Percentiles rank a stretch among this genome's conserved stretches.
These are phyloP conservation scores for Chymomyza fuscimana DNA, from an alignment of 2,888 invertebrate genomes.

Conservation along the genomic window DNA sequence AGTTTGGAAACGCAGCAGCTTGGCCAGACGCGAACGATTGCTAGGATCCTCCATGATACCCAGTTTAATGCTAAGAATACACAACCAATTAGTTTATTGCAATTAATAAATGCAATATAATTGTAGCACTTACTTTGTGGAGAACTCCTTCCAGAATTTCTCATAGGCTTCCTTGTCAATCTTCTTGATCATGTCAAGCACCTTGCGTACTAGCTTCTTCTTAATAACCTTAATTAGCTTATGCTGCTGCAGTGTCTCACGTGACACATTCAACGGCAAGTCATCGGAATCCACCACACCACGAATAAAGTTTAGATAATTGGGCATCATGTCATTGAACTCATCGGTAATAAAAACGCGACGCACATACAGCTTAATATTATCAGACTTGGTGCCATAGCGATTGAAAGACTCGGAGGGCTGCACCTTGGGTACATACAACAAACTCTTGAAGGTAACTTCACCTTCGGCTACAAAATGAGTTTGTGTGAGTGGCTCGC, in stretches of 20 bases:
- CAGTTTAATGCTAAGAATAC: slow-evolving; percentile 87
- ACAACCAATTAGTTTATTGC: not conserved
- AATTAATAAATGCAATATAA: not conserved
- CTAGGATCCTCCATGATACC: slow-evolving; percentile 99
- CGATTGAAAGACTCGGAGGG: slow-evolving; percentile 96
- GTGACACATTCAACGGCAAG: slow-evolving; percentile 97
- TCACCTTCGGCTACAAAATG: slow-evolving; percentile 99
- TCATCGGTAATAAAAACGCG: slow-evolving; percentile 99
- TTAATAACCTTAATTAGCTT: slow-evolving; percentile 99
- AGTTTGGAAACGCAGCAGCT: slow-evolving; percentile 93
- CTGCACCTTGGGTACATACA: slow-evolving; percentile 95
- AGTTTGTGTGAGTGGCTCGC: slow-evolving; percentile 88
- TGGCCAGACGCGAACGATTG: slow-evolving; percentile 96
- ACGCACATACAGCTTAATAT: slow-evolving; percentile 97
- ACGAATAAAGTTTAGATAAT: slow-evolving; percentile 95
- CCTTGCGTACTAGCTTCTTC: slow-evolving; percentile 98
- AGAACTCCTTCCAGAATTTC: slow-evolving; percentile 99
- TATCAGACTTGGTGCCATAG: slow-evolving; percentile 96
- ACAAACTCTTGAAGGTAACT: slow-evolving; percentile 97
- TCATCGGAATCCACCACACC: slow-evolving; percentile 99
- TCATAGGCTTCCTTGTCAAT: slow-evolving; percentile 93
- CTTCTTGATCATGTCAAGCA: slow-evolving; percentile 98
- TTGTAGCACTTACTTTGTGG: slow-evolving; percentile 88
- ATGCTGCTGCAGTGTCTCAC: slow-evolving; percentile 99
- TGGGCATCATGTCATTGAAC: slow-evolving; percentile 99